Evolutionary conservation across 2,888 invertebrate species (phyloP).

Genomic region (Geotrupes spiniger): DNA sequence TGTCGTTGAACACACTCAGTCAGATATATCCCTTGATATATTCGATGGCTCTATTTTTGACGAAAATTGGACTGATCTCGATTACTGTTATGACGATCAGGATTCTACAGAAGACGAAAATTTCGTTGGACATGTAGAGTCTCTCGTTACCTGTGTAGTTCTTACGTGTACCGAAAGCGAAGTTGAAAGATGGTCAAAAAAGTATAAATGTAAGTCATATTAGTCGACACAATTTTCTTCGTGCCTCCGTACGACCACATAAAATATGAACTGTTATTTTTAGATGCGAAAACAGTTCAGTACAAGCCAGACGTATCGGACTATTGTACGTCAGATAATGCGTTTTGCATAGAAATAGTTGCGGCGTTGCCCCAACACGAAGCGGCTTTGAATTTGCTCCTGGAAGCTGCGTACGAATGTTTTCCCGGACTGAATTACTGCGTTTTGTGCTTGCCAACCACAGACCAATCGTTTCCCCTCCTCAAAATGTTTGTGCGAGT

Average conservation of each 20-base stretch:
- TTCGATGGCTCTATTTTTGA: no score
- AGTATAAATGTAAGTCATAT: neutral
- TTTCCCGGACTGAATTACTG: slow-evolving; percentile 65
- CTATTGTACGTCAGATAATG: slow-evolving; percentile 53
- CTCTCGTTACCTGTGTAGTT: slow-evolving; percentile 12
- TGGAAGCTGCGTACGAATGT: slow-evolving; percentile 64
- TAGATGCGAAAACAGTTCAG: no score
- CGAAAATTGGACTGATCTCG: no score
- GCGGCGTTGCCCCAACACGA: slow-evolving; percentile 56
- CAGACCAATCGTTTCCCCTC: slow-evolving; percentile 52
- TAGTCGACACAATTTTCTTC: no score
- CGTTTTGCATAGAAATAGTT: slow-evolving; percentile 61
- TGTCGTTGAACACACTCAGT: no score
- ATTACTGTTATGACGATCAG: no score
- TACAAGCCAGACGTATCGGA: neutral
- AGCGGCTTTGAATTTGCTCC: slow-evolving; percentile 55
- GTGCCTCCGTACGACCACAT: no score
- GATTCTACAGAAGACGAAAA: slow-evolving; percentile 1
- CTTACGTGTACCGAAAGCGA: slow-evolving; percentile 11
- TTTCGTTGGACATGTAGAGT: slow-evolving; percentile 14
- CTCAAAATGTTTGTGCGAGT: slow-evolving; percentile 56
- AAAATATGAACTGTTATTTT: neutral
- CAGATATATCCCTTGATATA: no score
- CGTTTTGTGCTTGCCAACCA: slow-evolving; percentile 56
- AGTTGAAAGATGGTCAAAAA: slow-evolving; percentile 8